Percentiles rank a stretch among this genome's conserved stretches.
Evolutionary conservation across 2,113 vertebrate genomes (phyloP).

Genomic region (Myiozetetes cayanensis): DNA sequence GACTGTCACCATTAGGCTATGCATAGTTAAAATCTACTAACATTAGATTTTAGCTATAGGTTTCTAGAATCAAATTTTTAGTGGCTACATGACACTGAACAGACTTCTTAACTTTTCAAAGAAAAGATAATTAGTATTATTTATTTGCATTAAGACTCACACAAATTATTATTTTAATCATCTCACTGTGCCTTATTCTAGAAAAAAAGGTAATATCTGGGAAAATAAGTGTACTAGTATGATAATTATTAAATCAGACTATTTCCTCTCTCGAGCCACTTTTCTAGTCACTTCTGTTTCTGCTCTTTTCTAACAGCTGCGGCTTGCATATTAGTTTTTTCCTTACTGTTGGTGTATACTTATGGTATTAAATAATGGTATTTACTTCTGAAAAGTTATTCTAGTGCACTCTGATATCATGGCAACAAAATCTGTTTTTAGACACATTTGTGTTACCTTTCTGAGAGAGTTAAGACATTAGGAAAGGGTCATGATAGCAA

Average conservation of each 20-base stretch:
- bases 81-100: neutral
- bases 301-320: neutral
- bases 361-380: neutral
- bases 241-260: neutral
- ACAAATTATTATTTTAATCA: neutral
- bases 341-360: neutral
- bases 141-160: neutral
- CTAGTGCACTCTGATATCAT: neutral
- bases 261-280: neutral
- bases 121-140: neutral
- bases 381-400: neutral
- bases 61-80: neutral
- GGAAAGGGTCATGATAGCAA: neutral
- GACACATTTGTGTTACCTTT: neutral
- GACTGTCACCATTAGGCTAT: neutral
- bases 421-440: neutral
- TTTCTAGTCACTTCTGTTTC: neutral
- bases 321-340: neutral
- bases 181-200: neutral
- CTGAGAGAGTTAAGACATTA: conserved; percentile 8
- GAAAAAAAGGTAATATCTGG: neutral
- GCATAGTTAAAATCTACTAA: neutral
- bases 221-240: neutral
- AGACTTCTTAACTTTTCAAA: neutral
- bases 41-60: neutral